phyloP scores from a whole-genome alignment of 2,888 invertebrate species.

The Tolmerus cingulatus region DNA sequence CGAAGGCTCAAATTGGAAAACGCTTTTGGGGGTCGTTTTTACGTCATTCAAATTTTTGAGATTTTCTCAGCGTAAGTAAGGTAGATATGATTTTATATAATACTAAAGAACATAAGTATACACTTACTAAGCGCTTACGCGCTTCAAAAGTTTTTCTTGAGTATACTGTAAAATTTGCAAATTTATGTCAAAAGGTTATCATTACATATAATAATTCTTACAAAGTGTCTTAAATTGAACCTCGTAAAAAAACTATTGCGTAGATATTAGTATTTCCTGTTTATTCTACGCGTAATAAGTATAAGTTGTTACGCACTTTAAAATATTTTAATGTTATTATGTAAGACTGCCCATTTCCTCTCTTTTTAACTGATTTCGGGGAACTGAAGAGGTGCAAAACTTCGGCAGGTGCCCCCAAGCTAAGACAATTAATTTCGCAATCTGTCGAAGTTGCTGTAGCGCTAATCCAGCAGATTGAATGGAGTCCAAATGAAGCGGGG shows the following conservation, averaged over 20 bases:
- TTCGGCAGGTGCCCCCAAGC: neutral
- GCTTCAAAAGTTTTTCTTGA: neutral
- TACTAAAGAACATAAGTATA: neutral
- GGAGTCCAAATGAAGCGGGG: conserved; percentile 11
- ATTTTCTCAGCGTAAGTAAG: neutral
- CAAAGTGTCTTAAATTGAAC: no score
- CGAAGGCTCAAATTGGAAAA: neutral
- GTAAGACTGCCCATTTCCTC: neutral
- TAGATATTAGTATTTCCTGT: neutral
- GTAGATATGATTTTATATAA: no score
- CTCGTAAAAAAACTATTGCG: neutral
- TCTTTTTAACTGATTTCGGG: neutral
- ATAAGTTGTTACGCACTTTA: neutral
- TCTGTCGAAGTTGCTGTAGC: neutral
- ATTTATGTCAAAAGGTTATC: neutral
- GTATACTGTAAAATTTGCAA: neutral
- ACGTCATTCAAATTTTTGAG: neutral
- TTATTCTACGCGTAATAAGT: neutral
- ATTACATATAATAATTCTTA: no score
- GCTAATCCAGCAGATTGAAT: conserved; percentile 1
- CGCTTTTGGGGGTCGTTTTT: neutral
- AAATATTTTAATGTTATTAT: neutral
- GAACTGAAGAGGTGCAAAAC: neutral
- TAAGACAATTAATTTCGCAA: conserved; percentile 25
- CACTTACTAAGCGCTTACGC: neutral